A percentile compares a stretch with the other conserved stretches of the same genome.
phyloP scores from a whole-genome alignment of 2,113 vertebrate species.

The Thalassarche chlororhynchos region DNA sequence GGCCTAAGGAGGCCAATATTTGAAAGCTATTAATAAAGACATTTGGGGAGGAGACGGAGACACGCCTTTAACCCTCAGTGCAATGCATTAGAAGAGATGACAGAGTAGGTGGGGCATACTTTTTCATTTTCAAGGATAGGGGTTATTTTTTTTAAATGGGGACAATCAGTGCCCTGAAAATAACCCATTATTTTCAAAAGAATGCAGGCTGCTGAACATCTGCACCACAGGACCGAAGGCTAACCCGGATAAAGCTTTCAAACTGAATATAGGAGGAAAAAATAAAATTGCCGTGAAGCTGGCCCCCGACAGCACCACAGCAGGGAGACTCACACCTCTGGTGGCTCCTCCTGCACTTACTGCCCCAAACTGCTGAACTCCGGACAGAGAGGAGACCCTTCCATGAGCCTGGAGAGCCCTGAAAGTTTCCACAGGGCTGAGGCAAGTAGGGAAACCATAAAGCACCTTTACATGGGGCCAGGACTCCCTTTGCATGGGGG shows the following conservation, averaged over 20 bases:
- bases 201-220: slow-evolving; percentile 26
- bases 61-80: slow-evolving; percentile 48
- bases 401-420: background rate
- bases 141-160: background rate
- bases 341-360: background rate
- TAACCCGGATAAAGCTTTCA: background rate
- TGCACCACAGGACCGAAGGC: background rate
- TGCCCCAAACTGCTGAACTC: background rate
- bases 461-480: background rate
- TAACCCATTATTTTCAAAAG: slow-evolving; percentile 39
- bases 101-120: background rate
- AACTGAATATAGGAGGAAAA: background rate
- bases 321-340: background rate
- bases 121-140: background rate
- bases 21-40: slow-evolving; percentile 62
- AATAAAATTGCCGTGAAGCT: background rate
- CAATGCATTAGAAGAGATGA: background rate
- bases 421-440: background rate
- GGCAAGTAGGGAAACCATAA: background rate
- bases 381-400: background rate
- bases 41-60: slow-evolving; percentile 55
- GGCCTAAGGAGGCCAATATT: slow-evolving; percentile 57
- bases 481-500: background rate
- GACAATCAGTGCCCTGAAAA: slow-evolving; percentile 10
- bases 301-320: background rate